These are phyloP conservation scores for Choloepus didactylus DNA, from an alignment of 2,797 vertebrate genomes.

Conservation along the genomic window DNA sequence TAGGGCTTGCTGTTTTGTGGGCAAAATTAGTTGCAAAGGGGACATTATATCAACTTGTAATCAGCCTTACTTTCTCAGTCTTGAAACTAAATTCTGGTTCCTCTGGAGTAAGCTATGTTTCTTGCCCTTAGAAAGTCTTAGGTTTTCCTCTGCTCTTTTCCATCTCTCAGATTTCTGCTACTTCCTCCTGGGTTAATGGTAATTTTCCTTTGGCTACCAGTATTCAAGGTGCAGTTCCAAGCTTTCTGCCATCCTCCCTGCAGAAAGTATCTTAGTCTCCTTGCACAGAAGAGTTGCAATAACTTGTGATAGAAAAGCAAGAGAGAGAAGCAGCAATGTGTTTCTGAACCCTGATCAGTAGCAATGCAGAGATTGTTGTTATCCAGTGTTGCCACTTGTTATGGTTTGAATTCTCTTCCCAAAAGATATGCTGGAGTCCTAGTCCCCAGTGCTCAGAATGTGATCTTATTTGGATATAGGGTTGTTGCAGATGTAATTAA, in stretches of 20 bases:
- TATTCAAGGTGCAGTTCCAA: not conserved
- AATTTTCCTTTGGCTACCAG: constrained; percentile 1
- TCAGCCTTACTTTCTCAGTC: constrained; percentile 40
- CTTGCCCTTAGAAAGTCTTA: not conserved
- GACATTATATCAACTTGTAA: not conserved
- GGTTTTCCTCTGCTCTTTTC: constrained; percentile 1
- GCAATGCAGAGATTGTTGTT: not conserved
- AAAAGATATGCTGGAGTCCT: too few relatives aligned
- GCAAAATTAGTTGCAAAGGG: constrained; percentile 37
- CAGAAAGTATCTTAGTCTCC: not conserved
- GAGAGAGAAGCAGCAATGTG: not conserved
- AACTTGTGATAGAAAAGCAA: not conserved
- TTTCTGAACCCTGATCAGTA: not conserved
- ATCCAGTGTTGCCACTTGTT: not conserved
- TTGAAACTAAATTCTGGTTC: not conserved
- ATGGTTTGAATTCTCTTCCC: too few relatives aligned
- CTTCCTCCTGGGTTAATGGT: constrained; percentile 25
- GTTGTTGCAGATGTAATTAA: too few relatives aligned
- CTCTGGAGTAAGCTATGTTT: not conserved
- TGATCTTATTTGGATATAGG: too few relatives aligned
- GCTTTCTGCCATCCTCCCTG: not conserved
- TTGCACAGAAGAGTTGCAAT: not conserved
- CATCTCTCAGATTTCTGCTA: not conserved
- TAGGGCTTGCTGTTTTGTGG: not conserved
- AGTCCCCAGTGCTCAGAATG: too few relatives aligned